phyloP scores from a whole-genome alignment of 1,140 invertebrate genomes.

The Dolichoris vasculosae region DNA sequence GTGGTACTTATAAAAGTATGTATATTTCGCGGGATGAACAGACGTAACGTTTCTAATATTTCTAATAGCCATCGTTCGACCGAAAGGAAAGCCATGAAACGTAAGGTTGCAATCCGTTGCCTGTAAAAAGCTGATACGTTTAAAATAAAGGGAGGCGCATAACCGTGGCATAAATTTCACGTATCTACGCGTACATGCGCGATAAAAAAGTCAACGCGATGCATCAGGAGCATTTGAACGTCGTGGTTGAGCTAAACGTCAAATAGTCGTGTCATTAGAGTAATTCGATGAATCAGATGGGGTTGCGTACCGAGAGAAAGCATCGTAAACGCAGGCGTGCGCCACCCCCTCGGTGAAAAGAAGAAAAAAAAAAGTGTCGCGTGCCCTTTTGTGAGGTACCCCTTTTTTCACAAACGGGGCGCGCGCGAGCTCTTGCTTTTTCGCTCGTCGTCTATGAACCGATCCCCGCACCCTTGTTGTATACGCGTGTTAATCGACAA shows the following conservation, averaged over 20 bases:
- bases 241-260: conserved; percentile 57
- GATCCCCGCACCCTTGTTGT: conserved; percentile 59
- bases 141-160: neutral
- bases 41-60: too few relatives aligned
- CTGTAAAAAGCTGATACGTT: neutral
- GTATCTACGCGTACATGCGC: neutral
- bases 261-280: conserved; percentile 70
- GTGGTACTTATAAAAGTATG: too few relatives aligned
- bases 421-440: conserved; percentile 54
- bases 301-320: conserved; percentile 57
- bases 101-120: too few relatives aligned
- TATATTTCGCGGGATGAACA: too few relatives aligned
- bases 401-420: conserved; percentile 58
- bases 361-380: conserved; percentile 59
- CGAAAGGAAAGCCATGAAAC: too few relatives aligned
- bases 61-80: too few relatives aligned
- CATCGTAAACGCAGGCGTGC: conserved; percentile 53
- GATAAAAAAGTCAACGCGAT: conserved; percentile 13
- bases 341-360: conserved; percentile 63
- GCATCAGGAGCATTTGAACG: conserved; percentile 23
- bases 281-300: conserved; percentile 70
- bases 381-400: conserved; percentile 59
- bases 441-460: conserved; percentile 45
- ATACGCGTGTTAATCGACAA: conserved; percentile 73
- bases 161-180: neutral